These are phyloP conservation scores for Baryphthengus martii DNA, from an alignment of 2,113 vertebrate species.

Conservation along the genomic window DNA sequence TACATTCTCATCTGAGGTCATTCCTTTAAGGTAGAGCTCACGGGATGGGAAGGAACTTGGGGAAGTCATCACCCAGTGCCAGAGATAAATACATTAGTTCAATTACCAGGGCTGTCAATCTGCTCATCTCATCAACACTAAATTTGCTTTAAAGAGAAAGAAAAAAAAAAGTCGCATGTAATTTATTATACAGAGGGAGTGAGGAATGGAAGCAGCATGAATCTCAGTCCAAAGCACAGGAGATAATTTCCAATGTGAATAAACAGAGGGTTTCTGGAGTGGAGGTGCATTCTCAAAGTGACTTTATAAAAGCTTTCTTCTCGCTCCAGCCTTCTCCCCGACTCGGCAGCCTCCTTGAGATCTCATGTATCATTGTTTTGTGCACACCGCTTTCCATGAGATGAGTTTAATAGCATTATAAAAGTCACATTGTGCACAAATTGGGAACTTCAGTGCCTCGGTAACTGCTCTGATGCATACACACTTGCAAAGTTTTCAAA, in stretches of 20 bases:
- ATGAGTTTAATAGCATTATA: conserved; percentile 80
- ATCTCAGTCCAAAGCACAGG: neutral
- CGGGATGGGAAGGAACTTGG: neutral
- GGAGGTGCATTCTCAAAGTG: conserved; percentile 60
- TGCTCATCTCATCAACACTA: neutral
- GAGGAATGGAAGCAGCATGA: neutral
- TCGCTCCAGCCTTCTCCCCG: conserved; percentile 10
- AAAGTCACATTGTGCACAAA: conserved; percentile 81
- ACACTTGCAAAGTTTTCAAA: conserved; percentile 73
- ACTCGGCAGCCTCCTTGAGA: conserved; percentile 62
- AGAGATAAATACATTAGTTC: neutral
- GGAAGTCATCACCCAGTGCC: neutral
- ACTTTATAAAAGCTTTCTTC: conserved; percentile 62
- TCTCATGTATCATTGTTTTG: conserved; percentile 73
- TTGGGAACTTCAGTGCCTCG: conserved; percentile 70
- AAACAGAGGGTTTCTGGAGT: conserved; percentile 15
- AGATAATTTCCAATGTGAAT: neutral
- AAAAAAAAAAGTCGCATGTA: neutral
- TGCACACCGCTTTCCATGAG: conserved; percentile 70
- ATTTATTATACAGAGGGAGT: neutral
- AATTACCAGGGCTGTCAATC: neutral
- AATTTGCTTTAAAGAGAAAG: neutral
- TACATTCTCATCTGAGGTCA: neutral
- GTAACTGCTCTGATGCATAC: conserved; percentile 70
- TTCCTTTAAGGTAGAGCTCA: neutral